Evolutionary conservation across 2,113 vertebrate species (phyloP).

Genomic region (Dolichallabes microphthalmus): DNA sequence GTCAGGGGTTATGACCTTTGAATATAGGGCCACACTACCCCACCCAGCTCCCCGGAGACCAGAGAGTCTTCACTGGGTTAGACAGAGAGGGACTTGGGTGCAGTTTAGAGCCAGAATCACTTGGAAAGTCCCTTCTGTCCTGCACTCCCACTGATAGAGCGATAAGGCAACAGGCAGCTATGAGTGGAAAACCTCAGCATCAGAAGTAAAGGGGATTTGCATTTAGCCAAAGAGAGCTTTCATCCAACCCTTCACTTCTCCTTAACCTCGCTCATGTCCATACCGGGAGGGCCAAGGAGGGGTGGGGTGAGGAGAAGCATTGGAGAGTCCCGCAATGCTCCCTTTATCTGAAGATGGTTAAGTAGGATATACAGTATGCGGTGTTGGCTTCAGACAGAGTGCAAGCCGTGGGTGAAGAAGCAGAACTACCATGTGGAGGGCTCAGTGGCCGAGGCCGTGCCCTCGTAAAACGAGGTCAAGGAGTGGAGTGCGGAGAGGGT

Average conservation of each 20-base stretch:
- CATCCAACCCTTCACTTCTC: conserved; percentile 47
- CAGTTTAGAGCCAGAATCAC: conserved; percentile 33
- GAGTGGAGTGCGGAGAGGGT: conserved; percentile 43
- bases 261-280: conserved; percentile 2
- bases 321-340: conserved; percentile 47
- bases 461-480: conserved; percentile 57
- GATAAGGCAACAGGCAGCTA: conserved; percentile 39
- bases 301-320: conserved; percentile 21
- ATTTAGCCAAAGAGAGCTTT: conserved; percentile 58
- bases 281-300: conserved; percentile 30
- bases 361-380: conserved; percentile 12
- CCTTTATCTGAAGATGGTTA: conserved; percentile 54
- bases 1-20: conserved; percentile 57
- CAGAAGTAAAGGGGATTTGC: conserved; percentile 52
- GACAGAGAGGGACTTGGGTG: conserved; percentile 19
- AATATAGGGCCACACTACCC: conserved; percentile 34
- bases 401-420: conserved; percentile 22
- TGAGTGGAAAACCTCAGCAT: conserved; percentile 48
- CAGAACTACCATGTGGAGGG: conserved; percentile 41
- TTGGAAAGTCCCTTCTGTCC: conserved; percentile 46
- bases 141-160: conserved; percentile 29
- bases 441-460: conserved; percentile 32
- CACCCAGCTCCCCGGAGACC: conserved; percentile 40
- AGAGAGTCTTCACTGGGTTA: background rate
- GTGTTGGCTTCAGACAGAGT: conserved; percentile 25